phyloP scores from a whole-genome alignment of 2,888 invertebrate species.

The Hymenopus coronatus region DNA sequence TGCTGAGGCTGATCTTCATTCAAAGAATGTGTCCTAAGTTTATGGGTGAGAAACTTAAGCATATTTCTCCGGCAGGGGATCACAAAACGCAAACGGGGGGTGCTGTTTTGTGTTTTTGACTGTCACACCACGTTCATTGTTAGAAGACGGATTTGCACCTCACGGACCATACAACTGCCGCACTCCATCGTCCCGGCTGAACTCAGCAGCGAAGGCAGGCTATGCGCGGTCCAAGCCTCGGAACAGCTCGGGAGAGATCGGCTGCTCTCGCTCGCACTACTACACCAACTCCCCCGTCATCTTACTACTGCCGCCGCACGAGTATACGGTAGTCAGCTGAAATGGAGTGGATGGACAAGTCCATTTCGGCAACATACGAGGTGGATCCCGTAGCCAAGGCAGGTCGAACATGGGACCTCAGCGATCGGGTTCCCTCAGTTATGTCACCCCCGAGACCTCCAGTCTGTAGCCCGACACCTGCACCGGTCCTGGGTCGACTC shows the following conservation, averaged over 20 bases:
- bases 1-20: slow-evolving; percentile 68
- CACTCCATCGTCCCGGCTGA: not conserved
- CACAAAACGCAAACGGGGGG: slow-evolving; percentile 36
- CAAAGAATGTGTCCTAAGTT: slow-evolving; percentile 80
- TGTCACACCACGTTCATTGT: slow-evolving; percentile 38
- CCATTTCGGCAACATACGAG: slow-evolving; percentile 46
- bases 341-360: slow-evolving; percentile 49
- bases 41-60: slow-evolving; percentile 83
- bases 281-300: slow-evolving; percentile 19
- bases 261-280: slow-evolving; percentile 20
- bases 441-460: too few species aligned
- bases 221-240: not conserved
- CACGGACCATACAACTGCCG: not conserved
- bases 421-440: too few species aligned
- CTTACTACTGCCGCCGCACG: slow-evolving; percentile 49
- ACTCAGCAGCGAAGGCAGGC: not conserved
- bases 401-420: not conserved
- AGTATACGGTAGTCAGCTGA: slow-evolving; percentile 53
- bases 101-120: slow-evolving; percentile 23
- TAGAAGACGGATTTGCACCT: not conserved
- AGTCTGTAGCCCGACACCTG: not conserved
- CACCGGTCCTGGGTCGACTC: not conserved
- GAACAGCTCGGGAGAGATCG: not conserved
- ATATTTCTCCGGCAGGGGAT: slow-evolving; percentile 62
- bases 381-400: slow-evolving; percentile 27